phyloP scores from a whole-genome alignment of 1,140 invertebrate genomes.

The Ylistrum balloti region DNA sequence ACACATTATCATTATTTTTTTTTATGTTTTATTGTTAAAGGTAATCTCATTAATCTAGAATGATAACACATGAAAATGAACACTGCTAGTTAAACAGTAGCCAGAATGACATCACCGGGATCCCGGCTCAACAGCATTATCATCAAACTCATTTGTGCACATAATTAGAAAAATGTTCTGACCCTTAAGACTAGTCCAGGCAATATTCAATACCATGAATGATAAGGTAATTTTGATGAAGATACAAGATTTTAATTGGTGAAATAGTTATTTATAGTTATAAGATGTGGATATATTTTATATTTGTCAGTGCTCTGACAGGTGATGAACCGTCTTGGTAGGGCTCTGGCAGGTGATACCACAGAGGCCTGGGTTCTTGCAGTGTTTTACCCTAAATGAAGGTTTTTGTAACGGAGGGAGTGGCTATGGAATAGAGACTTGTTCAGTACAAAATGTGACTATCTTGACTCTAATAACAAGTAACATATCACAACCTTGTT shows the following conservation, averaged over 20 bases:
- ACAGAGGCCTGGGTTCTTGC: not conserved
- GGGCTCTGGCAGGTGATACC: no score
- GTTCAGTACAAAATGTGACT: not conserved
- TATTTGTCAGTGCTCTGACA: no score
- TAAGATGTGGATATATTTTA: not conserved
- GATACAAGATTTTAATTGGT: not conserved
- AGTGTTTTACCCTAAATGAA: not conserved
- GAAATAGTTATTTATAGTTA: not conserved
- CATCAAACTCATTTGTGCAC: constrained; percentile 35
- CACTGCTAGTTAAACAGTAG: not conserved
- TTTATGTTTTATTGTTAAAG: not conserved
- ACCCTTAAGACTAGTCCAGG: not conserved
- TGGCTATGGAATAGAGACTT: not conserved
- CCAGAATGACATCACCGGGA: constrained; percentile 24
- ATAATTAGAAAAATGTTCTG: not conserved
- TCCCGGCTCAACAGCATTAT: not conserved
- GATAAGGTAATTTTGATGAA: not conserved
- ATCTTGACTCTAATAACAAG: not conserved
- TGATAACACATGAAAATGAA: not conserved
- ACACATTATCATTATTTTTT: no score
- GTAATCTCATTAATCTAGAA: constrained; percentile 29
- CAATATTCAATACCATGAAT: not conserved
- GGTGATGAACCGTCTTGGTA: no score
- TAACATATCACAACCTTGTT: constrained; percentile 35
- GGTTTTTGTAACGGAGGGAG: not conserved